phyloP scores from a whole-genome alignment of 2,113 vertebrate genomes.

The Triplophysa siluroides region DNA sequence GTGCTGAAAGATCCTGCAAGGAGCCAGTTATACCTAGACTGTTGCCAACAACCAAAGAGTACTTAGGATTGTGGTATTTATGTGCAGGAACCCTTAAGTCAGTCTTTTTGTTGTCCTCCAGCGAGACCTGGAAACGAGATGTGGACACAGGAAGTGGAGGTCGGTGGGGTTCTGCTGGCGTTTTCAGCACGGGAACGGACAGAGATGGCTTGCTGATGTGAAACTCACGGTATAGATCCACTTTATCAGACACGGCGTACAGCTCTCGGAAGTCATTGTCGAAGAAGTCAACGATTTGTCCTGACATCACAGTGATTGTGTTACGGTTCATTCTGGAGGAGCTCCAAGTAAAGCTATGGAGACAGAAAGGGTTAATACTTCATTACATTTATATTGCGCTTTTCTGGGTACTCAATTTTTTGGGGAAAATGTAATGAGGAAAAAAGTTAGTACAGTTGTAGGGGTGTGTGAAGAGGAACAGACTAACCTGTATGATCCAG shows the following conservation, averaged over 20 bases:
- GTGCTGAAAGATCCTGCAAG: slow-evolving; percentile 67
- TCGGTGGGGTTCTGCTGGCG: slow-evolving; percentile 56
- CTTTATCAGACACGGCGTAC: slow-evolving; percentile 87
- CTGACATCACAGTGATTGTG: slow-evolving; percentile 86
- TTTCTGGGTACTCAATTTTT: too few species aligned
- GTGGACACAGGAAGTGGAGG: slow-evolving; percentile 58
- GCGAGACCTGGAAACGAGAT: slow-evolving; percentile 72
- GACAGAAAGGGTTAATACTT: not conserved
- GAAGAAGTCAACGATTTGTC: slow-evolving; percentile 87
- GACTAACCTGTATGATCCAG: slow-evolving; percentile 86
- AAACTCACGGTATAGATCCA: slow-evolving; percentile 85
- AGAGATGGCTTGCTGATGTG: slow-evolving; percentile 68
- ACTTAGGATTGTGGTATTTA: slow-evolving; percentile 94
- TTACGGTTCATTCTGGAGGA: slow-evolving; percentile 89
- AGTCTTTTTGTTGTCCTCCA: slow-evolving; percentile 58
- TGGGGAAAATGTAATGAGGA: not conserved
- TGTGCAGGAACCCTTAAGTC: slow-evolving; percentile 83
- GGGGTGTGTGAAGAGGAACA: not conserved
- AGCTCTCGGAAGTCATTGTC: slow-evolving; percentile 92
- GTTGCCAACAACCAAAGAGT: slow-evolving; percentile 84
- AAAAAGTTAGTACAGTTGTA: not conserved
- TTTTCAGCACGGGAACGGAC: slow-evolving; percentile 57
- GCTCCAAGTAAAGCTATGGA: slow-evolving; percentile 89
- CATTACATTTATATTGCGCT: too few species aligned
- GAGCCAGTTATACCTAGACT: slow-evolving; percentile 64